Evolutionary conservation across 2,888 invertebrate species (phyloP).

Genomic region (Chrysomela aeneicollis): DNA sequence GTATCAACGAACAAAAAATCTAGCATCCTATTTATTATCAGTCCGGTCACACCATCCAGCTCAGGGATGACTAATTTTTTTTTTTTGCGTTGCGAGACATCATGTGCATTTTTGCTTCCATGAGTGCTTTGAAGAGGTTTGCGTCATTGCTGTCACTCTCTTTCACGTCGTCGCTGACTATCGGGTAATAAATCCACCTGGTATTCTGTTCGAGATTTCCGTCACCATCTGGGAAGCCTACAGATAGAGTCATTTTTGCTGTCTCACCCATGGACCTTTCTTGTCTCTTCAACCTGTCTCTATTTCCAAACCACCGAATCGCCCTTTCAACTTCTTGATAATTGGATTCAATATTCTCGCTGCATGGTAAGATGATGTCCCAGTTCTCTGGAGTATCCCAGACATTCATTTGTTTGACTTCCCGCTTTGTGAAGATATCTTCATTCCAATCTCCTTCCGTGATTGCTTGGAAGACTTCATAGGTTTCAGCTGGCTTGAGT

Average conservation of each 20-base stretch:
- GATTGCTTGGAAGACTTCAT: conserved; percentile 16
- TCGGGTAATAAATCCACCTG: conserved; percentile 30
- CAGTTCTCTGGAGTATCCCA: too few relatives aligned
- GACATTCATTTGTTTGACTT: conserved; percentile 16
- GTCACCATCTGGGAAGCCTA: conserved; percentile 37
- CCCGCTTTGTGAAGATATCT: conserved; percentile 20
- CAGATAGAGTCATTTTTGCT: conserved; percentile 33
- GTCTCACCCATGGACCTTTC: conserved; percentile 29
- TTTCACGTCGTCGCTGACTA: not conserved
- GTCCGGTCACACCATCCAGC: conserved; percentile 21
- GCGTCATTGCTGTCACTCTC: conserved; percentile 17
- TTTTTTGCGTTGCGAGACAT: not conserved
- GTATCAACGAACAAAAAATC: conserved; percentile 26
- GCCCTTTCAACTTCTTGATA: conserved; percentile 19
- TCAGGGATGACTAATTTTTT: conserved; percentile 28
- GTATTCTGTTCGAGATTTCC: conserved; percentile 25
- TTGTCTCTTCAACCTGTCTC: conserved; percentile 17
- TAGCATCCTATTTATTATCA: conserved; percentile 18
- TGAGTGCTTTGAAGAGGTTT: conserved; percentile 14
- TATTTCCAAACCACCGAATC: conserved; percentile 26
- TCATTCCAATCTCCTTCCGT: conserved; percentile 33
- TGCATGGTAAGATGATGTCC: conserved; percentile 32
- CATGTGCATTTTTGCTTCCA: conserved; percentile 16
- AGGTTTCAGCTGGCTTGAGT: conserved; percentile 22
- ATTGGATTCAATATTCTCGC: conserved; percentile 17